Evolutionary conservation across 2,888 invertebrate species (phyloP), one percentile per base, ranked within the genome.

Genomic region (Scelioninae gen. 2): DNA sequence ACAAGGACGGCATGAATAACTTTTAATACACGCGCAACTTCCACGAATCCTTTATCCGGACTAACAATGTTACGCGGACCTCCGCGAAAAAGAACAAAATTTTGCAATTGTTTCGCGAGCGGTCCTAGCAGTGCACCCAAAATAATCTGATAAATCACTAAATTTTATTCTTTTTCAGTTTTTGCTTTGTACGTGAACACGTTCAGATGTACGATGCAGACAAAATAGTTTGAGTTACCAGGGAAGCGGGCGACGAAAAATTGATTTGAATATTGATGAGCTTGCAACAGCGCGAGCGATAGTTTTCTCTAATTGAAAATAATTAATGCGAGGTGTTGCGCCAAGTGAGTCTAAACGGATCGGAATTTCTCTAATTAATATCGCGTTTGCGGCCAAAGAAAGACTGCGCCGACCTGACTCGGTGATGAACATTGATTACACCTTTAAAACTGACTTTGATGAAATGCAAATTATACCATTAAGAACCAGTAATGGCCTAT

Each of bases 381-480:
- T 43, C 50, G 13, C 58, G 58, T 58, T 58, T 58, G 43, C 58
- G 37, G 46, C 46, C 19, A 52, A 67, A 45, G 50, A 67, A 68
- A 68, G 45, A 9, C 41, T 10, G 9, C 48, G 22, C 22, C 18
- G 15, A 3, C 9, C 11, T 18, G 13, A 10, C 31, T 43, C 52
- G 15, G 10, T 35, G 60, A 69, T 69, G 69, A 61, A 61, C 71
- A 64, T 50, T 64, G 64, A 71, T 71, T 71, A 71, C 71, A 60
- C 58, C 50, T 46, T 58, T 46, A 53, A 64, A 60, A 50, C 19
- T 18, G 25, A 39, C 71, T 60, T 65, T 60, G 71, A 72, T 72
- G 50, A 65, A 65, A 65, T 72, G 71, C 46, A 72, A 72, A 72
- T 72, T 65, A 60, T 46, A 41, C 58, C 39, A 60, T 53, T 72